Evolutionary conservation across 2,113 vertebrate genomes (phyloP).

Genomic region (Chionis minor): DNA sequence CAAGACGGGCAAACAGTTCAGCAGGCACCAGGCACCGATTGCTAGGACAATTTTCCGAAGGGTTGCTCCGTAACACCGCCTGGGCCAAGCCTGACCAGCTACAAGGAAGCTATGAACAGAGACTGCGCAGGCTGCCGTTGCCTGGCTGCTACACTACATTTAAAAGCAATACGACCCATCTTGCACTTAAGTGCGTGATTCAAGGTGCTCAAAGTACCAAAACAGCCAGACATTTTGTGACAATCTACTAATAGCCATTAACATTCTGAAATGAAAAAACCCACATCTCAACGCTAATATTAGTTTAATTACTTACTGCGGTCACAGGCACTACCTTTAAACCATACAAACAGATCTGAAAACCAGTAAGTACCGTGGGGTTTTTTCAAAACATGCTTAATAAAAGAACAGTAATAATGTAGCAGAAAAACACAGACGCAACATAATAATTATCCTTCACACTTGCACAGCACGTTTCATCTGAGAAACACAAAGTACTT

Average conservation of each 20-base stretch:
- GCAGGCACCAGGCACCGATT: background rate
- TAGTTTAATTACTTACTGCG: slow-evolving; percentile 39
- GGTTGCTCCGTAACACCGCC: background rate
- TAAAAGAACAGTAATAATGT: slow-evolving; percentile 49
- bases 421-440: slow-evolving; percentile 50
- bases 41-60: background rate
- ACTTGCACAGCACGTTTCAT: slow-evolving; percentile 49
- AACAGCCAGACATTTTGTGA: slow-evolving; percentile 1
- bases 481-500: slow-evolving; percentile 39
- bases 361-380: background rate
- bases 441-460: slow-evolving; percentile 49
- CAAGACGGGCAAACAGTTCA: background rate
- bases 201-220: background rate
- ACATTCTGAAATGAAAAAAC: background rate
- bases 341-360: slow-evolving; percentile 6
- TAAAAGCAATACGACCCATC: background rate
- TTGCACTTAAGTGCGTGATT: background rate
- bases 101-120: background rate
- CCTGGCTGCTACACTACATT: background rate
- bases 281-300: background rate
- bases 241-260: background rate
- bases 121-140: background rate
- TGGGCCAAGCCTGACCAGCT: background rate
- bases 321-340: slow-evolving; percentile 26
- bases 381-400: slow-evolving; percentile 10